Conservation (phyloP, 2,113 vertebrate genomes). For the Monarcha castaneiventris region DNA sequence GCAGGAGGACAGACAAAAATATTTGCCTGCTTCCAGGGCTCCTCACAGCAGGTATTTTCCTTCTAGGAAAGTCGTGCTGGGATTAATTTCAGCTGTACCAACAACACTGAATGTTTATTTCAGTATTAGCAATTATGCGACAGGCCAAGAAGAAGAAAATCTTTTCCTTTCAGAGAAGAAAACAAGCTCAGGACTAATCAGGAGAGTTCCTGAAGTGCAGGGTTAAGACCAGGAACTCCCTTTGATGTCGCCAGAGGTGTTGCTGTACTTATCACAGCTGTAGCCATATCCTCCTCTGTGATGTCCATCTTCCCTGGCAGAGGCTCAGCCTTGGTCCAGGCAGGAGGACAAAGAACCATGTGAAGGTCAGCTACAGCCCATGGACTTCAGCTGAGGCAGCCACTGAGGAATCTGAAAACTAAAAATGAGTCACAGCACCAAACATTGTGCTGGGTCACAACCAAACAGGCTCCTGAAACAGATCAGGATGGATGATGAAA, state of each 20-base stretch:
- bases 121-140: neutral
- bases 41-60: neutral
- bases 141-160: neutral
- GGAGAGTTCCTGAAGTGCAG: neutral
- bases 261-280: neutral
- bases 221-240: neutral
- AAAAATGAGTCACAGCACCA: neutral
- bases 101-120: neutral
- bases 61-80: neutral
- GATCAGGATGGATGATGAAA: neutral
- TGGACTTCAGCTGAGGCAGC: neutral
- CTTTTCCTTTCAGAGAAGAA: neutral
- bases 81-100: neutral
- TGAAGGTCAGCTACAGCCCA: neutral
- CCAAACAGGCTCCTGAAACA: neutral
- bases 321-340: fast-evolving
- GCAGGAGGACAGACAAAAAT: neutral
- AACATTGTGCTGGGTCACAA: neutral
- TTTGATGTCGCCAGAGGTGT: neutral
- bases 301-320: neutral
- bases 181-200: neutral
- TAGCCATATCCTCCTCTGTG: neutral
- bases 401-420: neutral
- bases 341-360: neutral
- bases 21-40: neutral